A percentile compares a stretch with the other conserved stretches of the same genome.
Evolutionary conservation across 2,888 invertebrate species (phyloP).

Genomic region (Erebia ligea): DNA sequence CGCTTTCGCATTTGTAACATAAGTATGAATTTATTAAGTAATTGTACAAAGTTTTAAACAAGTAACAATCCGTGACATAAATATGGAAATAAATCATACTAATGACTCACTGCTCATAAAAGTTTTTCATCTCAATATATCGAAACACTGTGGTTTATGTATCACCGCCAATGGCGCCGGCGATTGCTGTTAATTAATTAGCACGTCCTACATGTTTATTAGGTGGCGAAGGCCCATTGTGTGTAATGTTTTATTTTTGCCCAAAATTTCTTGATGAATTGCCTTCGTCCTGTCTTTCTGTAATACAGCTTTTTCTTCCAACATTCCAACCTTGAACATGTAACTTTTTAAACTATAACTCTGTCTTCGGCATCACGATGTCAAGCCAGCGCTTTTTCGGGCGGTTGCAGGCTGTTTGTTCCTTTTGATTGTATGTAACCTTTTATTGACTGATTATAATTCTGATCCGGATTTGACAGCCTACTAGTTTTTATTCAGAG

Average conservation of each 20-base stretch:
- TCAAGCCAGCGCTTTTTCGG: not conserved
- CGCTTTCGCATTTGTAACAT: not conserved
- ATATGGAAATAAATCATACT: slow-evolving; percentile 50
- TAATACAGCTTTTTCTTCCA: not conserved
- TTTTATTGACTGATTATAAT: slow-evolving; percentile 18
- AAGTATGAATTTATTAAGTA: slow-evolving; percentile 8
- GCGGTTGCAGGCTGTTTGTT: not conserved
- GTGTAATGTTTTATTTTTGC: slow-evolving; percentile 31
- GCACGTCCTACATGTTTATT: slow-evolving; percentile 54
- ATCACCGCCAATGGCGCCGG: slow-evolving; percentile 56
- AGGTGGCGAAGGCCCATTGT: slow-evolving; percentile 45
- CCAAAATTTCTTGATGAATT: slow-evolving; percentile 21
- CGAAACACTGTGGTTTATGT: slow-evolving; percentile 37
- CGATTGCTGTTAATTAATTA: slow-evolving; percentile 68
- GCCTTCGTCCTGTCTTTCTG: not conserved
- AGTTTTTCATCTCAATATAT: slow-evolving; percentile 55
- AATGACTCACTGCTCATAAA: slow-evolving; percentile 50
- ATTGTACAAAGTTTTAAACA: slow-evolving; percentile 13
- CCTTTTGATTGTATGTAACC: not conserved
- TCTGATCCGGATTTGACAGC: slow-evolving; percentile 17
- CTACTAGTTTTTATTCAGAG: slow-evolving; percentile 13
- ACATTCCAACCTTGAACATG: not conserved
- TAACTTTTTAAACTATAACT: not conserved
- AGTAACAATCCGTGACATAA: slow-evolving; percentile 17
- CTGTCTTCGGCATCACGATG: not conserved